Evolutionary conservation across 2,797 vertebrate species (phyloP).

Genomic region (Echeneis naucrates): DNA sequence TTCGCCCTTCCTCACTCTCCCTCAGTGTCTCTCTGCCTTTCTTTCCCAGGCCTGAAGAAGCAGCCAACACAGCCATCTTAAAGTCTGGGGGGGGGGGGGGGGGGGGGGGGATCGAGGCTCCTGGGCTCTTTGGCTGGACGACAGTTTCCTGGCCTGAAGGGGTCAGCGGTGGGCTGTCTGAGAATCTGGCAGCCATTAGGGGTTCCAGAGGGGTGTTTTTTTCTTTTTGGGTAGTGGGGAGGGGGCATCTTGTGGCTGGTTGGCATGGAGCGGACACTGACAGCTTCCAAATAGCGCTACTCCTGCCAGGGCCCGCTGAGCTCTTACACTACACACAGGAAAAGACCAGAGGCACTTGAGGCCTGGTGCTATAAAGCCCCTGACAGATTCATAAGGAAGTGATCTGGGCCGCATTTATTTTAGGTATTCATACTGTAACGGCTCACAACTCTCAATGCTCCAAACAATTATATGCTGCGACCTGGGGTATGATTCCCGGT

Average conservation of each 20-base stretch:
- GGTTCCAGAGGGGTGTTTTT: conserved; percentile 75
- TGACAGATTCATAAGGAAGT: conserved; percentile 61
- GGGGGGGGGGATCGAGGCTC: conserved; percentile 25
- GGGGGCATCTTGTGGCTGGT: conserved; percentile 72
- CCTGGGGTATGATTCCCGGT: conserved; percentile 36
- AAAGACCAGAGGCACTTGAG: conserved; percentile 61
- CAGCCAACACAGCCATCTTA: conserved; percentile 60
- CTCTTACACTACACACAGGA: conserved; percentile 59
- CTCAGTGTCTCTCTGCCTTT: conserved; percentile 36
- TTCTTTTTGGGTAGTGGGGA: not conserved
- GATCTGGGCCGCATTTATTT: conserved; percentile 65
- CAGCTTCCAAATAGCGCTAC: conserved; percentile 66
- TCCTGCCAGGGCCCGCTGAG: conserved; percentile 73
- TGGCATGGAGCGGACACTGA: conserved; percentile 71
- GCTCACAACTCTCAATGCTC: conserved; percentile 72
- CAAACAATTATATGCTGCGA: conserved; percentile 68
- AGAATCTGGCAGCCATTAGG: conserved; percentile 74
- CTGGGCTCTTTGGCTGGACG: conserved; percentile 66
- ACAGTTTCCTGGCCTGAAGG: conserved; percentile 81
- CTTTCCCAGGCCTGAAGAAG: conserved; percentile 45
- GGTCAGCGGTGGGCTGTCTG: conserved; percentile 82
- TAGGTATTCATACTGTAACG: conserved; percentile 44
- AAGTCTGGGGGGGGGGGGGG: conserved; percentile 14
- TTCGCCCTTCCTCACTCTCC: not conserved
- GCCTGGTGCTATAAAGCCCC: conserved; percentile 59